phyloP scores from a whole-genome alignment of 2,888 invertebrate species.

The Latrodectus hesperus region DNA sequence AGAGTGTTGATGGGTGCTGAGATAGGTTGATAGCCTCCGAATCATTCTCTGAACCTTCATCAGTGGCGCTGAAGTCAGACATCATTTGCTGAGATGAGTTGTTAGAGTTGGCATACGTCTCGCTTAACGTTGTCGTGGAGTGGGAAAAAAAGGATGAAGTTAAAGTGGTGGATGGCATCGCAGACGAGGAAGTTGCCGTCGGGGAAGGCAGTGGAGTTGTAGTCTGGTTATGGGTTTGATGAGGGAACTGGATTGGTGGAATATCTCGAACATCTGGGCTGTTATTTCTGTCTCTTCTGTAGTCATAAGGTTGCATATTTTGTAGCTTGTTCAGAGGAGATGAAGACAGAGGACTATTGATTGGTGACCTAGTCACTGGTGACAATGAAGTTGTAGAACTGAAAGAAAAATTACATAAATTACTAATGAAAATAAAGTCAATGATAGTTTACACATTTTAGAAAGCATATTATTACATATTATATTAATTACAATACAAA shows the following conservation, averaged over 20 bases:
- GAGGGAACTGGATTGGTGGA: slow-evolving; percentile 37
- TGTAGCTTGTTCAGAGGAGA: slow-evolving; percentile 91
- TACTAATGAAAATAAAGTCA: too few species aligned
- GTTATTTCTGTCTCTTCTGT: slow-evolving; percentile 79
- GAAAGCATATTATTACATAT: too few species aligned
- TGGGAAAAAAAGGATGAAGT: slow-evolving; percentile 78
- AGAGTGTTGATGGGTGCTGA: slow-evolving; percentile 73
- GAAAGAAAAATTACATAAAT: background rate
- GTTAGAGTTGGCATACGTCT: slow-evolving; percentile 73
- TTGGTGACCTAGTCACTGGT: slow-evolving; percentile 73
- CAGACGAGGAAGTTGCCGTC: slow-evolving; percentile 74
- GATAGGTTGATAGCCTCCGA: slow-evolving; percentile 82
- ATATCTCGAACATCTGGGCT: slow-evolving; percentile 58
- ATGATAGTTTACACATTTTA: too few species aligned
- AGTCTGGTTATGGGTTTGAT: slow-evolving; percentile 69
- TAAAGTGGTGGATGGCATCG: slow-evolving; percentile 74
- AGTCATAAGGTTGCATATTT: slow-evolving; percentile 97
- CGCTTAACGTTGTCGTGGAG: slow-evolving; percentile 36
- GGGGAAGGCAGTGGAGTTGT: slow-evolving; percentile 71
- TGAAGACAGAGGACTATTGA: slow-evolving; percentile 77
- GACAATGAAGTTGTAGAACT: slow-evolving; percentile 65
- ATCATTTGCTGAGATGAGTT: slow-evolving; percentile 45
- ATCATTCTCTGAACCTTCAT: slow-evolving; percentile 78
- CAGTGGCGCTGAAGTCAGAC: slow-evolving; percentile 75
- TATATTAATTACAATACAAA: too few species aligned